Conservation (phyloP, 1,140 invertebrate genomes). For the Reticulitermes speratus region DNA sequence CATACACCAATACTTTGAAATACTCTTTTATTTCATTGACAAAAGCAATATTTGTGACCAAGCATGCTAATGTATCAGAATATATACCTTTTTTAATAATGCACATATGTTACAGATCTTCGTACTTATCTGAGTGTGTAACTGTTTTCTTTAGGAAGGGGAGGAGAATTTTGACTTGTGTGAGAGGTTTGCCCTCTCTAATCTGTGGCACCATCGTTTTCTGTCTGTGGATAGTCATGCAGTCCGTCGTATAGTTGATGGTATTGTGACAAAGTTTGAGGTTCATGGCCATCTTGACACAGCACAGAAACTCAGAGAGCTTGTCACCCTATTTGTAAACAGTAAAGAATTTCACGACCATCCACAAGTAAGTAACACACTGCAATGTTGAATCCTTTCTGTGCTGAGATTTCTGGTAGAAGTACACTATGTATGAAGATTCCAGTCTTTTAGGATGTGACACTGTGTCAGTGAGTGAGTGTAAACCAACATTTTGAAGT, state of each 20-base stretch:
- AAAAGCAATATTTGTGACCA: too few relatives aligned
- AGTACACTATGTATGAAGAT: neutral
- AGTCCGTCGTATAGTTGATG: slow-evolving; percentile 46
- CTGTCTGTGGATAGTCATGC: slow-evolving; percentile 47
- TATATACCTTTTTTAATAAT: neutral
- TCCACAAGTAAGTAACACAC: neutral
- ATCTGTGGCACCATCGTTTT: slow-evolving; percentile 50
- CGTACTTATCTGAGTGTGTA: neutral
- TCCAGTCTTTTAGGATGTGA: too few relatives aligned
- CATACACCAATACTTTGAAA: too few relatives aligned
- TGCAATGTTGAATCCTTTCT: too few relatives aligned
- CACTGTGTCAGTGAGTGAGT: too few relatives aligned
- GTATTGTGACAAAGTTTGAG: slow-evolving; percentile 47
- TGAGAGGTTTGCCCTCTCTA: slow-evolving; percentile 48
- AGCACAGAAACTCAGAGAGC: slow-evolving; percentile 37
- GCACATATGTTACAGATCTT: neutral
- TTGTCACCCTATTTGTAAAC: neutral
- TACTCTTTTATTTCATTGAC: too few relatives aligned
- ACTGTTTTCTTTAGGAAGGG: slow-evolving; percentile 40
- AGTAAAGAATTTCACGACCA: neutral
- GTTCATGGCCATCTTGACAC: slow-evolving; percentile 51
- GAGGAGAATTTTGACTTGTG: slow-evolving; percentile 49
- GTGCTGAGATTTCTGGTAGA: too few relatives aligned
- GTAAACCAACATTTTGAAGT: too few relatives aligned
- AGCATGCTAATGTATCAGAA: too few relatives aligned